Evolutionary conservation across 2,113 vertebrate species (phyloP).

Genomic region (Oreochromis spilurus): DNA sequence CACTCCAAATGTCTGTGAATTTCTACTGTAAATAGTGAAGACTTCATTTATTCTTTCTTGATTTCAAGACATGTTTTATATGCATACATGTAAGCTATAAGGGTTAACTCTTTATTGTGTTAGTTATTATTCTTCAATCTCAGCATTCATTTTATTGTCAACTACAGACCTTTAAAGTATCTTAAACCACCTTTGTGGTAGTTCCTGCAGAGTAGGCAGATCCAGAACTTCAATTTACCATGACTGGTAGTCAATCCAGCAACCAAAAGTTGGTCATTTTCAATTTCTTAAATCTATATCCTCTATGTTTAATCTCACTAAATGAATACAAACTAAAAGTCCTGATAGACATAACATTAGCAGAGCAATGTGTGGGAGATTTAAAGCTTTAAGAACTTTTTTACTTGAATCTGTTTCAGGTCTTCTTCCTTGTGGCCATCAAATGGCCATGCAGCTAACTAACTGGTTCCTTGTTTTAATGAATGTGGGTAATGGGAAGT

Average conservation of each 20-base stretch:
- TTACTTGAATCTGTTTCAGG: not conserved
- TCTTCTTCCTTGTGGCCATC: not conserved
- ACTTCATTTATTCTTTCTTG: not conserved
- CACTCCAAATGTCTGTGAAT: not conserved
- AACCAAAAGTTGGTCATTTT: not conserved
- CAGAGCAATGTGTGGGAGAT: not conserved
- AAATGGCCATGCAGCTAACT: not conserved
- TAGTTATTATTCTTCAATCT: not conserved
- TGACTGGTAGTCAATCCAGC: not conserved
- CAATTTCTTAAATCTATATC: not conserved
- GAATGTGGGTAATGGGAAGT: conserved; percentile 30
- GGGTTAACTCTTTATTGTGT: fast-evolving
- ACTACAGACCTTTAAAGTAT: not conserved
- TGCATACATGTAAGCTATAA: not conserved
- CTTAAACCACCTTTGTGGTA: not conserved
- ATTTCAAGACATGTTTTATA: not conserved
- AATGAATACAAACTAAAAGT: not conserved
- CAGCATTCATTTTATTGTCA: not conserved
- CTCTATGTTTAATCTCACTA: not conserved
- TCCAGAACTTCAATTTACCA: not conserved
- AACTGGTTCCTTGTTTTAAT: conserved; percentile 31
- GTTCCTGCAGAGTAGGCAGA: not conserved
- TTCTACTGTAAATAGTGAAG: not conserved
- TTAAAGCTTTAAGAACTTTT: not conserved
- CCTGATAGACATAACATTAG: not conserved